Percentiles rank a stretch among this genome's conserved stretches.
Evolutionary conservation across 1,140 invertebrate genomes (phyloP).

Genomic region (Goniozus legneri): DNA sequence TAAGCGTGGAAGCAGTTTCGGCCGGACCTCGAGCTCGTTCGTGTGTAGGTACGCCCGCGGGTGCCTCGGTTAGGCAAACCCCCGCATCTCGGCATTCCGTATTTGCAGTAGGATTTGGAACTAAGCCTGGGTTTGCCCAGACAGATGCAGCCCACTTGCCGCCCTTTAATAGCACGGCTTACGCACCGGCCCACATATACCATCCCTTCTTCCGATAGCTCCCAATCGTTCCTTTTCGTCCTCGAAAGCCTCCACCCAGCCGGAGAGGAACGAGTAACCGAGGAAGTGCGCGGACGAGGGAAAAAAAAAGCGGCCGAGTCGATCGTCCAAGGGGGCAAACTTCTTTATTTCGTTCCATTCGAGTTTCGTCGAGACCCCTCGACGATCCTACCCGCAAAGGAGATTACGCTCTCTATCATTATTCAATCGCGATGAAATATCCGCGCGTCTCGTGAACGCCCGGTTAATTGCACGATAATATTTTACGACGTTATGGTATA

Average conservation of each 20-base stretch:
- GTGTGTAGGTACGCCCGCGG: too few species aligned
- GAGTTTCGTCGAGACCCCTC: constrained; percentile 3
- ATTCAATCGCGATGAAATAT: constrained; percentile 9
- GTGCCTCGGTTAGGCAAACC: too few species aligned
- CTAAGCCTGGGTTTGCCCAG: constrained; percentile 39
- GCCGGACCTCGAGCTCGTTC: too few species aligned
- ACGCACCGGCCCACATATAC: too few species aligned
- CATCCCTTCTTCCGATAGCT: too few species aligned
- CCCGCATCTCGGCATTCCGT: constrained; percentile 19
- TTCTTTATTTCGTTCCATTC: constrained; percentile 24
- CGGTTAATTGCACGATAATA: too few species aligned
- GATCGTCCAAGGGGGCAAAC: constrained; percentile 1
- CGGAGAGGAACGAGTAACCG: too few species aligned
- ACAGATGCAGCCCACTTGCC: constrained; percentile 41
- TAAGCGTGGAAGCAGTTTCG: too few species aligned
- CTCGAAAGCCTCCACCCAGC: constrained; percentile 7
- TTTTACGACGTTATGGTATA: too few species aligned
- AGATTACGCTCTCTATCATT: constrained; percentile 26
- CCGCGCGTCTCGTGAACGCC: too few species aligned
- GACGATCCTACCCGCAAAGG: too few species aligned
- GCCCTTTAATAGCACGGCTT: constrained; percentile 37
- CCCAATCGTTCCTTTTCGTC: constrained; percentile 26
- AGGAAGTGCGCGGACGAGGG: constrained; percentile 12
- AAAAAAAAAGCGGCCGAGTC: constrained; percentile 11
- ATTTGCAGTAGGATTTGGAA: constrained; percentile 37